Evolutionary conservation across 1,140 invertebrate genomes (phyloP).

Genomic region (Papilio xuthus): DNA sequence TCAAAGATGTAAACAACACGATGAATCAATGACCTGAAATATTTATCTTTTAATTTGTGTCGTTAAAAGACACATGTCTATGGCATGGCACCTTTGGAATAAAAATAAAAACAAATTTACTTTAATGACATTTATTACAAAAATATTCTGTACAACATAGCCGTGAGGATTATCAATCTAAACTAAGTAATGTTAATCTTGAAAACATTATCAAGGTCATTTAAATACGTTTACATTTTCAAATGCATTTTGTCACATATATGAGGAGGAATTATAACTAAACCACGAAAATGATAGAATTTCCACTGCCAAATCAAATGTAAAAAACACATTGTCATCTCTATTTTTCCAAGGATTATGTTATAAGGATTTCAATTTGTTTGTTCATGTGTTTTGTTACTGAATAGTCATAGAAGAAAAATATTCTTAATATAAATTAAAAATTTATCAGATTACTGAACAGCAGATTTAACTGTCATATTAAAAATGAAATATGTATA

Average conservation of each 20-base stretch:
- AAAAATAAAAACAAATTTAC: conserved; percentile 8
- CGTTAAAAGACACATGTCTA: no score
- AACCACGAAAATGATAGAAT: background rate
- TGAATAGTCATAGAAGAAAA: no score
- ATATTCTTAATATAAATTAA: no score
- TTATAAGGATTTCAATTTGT: no score
- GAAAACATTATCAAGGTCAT: background rate
- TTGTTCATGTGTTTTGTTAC: no score
- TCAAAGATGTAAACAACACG: no score
- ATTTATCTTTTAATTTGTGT: no score
- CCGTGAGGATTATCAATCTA: conserved; percentile 18
- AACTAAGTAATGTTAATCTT: background rate
- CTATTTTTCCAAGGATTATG: no score
- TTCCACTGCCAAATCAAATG: background rate
- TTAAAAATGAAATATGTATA: background rate
- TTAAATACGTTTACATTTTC: background rate
- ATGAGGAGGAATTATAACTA: no score
- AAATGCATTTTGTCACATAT: background rate
- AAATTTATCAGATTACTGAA: background rate
- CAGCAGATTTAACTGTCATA: background rate
- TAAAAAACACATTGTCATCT: no score
- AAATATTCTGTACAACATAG: conserved; percentile 40
- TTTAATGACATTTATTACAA: conserved; percentile 39
- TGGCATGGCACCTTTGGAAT: no score
- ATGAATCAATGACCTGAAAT: no score